Evolutionary conservation across 2,888 invertebrate genomes (phyloP), one percentile per base, ranked within the genome.

Genomic region (Diachrysia chrysitis): DNA sequence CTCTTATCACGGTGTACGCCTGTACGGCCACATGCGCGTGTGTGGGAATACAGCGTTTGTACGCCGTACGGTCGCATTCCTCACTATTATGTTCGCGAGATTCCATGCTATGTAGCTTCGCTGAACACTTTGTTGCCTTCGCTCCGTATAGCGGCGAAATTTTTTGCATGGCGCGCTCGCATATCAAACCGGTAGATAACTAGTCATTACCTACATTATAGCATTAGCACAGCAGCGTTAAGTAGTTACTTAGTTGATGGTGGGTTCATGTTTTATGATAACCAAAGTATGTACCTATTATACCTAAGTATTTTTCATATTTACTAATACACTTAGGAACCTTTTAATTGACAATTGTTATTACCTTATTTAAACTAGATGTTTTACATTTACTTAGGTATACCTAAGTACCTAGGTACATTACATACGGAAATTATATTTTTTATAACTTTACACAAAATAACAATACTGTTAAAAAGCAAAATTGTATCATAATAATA

Each of bases 121-220:
- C 78, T 81, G 84, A 82, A 83, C 81, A 80, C 82, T 77, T 77
- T 85, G 77, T 81, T 76, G 69, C 81, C 71, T 78, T 83, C 84
- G 85, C 85, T 84, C 83, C 83, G 88, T 83, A 88, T 90, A 92
- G 92, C 92, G 92, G 93, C 93, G 91, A 93, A 90, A 86, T 93
- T 95, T 94, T 95, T 95, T 94, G 92, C 90, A 86, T 85, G 85
- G 85, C 87, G 84, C 86, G 89, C 84, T 90, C 90, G 86, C 90
- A 91, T 92, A 92, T 92, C 89, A 89, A 93, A 94, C 93, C 93
- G 92, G 94, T 93, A 91, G 89, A 88, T 75, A 82, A 75, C 83
- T 78, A 83, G 84, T 86, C 85, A 88, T 87, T 87, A 87, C 48
- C 48, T 51, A 19, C 86, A 85, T 85, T 81, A 84, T 70, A 68